Percentiles rank a stretch among this genome's conserved stretches.
Conservation (phyloP, 2,797 vertebrate genomes). For the Lerista edwardsae region DNA sequence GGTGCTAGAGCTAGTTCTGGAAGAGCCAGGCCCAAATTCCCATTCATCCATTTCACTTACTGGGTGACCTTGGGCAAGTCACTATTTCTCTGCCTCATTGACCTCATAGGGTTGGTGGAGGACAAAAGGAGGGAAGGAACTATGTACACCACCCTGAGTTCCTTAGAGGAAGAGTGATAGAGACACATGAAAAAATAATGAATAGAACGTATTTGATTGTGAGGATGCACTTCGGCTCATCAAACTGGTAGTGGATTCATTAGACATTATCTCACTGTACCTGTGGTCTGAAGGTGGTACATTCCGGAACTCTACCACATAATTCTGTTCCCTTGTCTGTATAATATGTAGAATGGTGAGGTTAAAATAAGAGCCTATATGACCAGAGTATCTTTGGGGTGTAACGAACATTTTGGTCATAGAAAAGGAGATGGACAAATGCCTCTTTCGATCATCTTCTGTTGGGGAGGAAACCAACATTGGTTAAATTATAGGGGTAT, state of each 20-base stretch:
- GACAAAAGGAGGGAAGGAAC: no score
- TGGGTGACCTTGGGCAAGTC: no score
- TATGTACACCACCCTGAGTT: no score
- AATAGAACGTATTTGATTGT: neutral
- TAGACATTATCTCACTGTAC: neutral
- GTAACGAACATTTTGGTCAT: slow-evolving; percentile 8
- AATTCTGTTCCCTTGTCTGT: neutral
- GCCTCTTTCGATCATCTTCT: neutral
- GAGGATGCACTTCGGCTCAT: neutral
- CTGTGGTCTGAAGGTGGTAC: neutral
- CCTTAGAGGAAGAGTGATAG: no score
- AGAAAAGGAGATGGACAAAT: neutral
- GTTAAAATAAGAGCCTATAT: neutral
- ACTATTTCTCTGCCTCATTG: no score
- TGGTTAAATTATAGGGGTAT: neutral
- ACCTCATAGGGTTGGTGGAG: no score
- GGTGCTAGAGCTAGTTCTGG: no score
- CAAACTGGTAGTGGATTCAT: no score
- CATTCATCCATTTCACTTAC: no score
- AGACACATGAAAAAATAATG: no score
- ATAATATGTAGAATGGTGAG: neutral
- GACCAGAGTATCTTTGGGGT: neutral
- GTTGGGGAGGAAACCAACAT: neutral
- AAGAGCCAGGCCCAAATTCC: no score
- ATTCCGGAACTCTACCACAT: neutral